Base-by-base conservation (phyloP, 2,113 vertebrate species). In the Oncorhynchus masou region DNA sequence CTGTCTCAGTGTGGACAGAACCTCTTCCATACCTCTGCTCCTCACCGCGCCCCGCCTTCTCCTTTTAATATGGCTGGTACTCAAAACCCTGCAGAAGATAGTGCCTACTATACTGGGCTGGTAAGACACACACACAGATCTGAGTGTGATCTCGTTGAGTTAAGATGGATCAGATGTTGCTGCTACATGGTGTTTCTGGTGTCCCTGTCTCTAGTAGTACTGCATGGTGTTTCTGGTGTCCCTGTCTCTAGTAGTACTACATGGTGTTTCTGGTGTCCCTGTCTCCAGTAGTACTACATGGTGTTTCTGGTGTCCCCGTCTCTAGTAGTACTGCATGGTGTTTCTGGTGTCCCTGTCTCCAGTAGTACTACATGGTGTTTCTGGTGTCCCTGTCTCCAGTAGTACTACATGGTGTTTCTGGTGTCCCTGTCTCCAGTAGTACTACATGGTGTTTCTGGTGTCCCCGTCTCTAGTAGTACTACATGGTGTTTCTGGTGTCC, bases 11-110 rank as follows among this genome's bases (percentile, higher is more conserved):
- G 19, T 60, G n/a, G 59, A 5, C 81, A 57, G 12, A 59, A 11
- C 74, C 39, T 39, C 7, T 91, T 99, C 80, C 96, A 83, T 75
- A 91, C 90, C 12, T 96, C 97, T 0, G 49, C 85, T 1, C 79
- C 73, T 0, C 22, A 72, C 24, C 86, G 86, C 4, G 95, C 95
- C 20, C 74, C 95, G 48, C 95, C 96, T 0, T 84, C 88, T 34
- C 94, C 96, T 15, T 15, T 34, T 97, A 16, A 8, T 98, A 19
- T 94, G 94, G 96, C 65, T 97, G 48, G 65, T 99, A 59, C 88
- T 96, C 72, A 99, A 98, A 66, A 97, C 97, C 39, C 78, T 94
- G 79, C 96, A 99, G 89, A 99, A 97, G 75, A 77, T 98, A 67
- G 0, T 91, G 73, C 96, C 96, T 24, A 94, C 99, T 27, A 92